Conservation (phyloP, 2,797 vertebrate species). For the Peromyscus nudipes region DNA sequence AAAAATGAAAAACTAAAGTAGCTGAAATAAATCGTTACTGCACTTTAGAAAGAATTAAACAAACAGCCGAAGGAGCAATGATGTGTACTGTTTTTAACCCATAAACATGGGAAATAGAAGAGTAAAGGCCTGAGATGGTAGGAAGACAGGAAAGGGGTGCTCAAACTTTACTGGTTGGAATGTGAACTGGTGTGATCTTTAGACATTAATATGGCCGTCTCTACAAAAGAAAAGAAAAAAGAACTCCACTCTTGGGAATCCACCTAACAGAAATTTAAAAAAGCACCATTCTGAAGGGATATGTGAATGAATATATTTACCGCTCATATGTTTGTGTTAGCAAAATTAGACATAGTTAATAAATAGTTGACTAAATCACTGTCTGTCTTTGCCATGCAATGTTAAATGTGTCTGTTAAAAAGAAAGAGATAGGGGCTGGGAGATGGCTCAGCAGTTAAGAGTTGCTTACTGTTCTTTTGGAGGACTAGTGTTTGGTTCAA, state of each 20-base stretch:
- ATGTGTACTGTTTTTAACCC: too few species aligned
- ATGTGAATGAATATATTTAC: background rate
- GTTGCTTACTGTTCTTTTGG: background rate
- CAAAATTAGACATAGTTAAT: background rate
- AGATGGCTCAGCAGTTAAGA: background rate
- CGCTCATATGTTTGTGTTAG: background rate
- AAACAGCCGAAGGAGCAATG: background rate
- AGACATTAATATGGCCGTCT: background rate
- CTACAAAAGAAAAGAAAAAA: background rate
- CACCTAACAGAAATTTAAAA: background rate
- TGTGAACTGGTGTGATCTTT: background rate
- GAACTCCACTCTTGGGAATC: background rate
- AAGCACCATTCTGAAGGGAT: background rate
- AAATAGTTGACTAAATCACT: background rate
- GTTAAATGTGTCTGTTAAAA: background rate
- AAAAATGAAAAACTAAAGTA: background rate
- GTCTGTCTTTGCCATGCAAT: background rate
- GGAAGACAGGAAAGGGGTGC: background rate
- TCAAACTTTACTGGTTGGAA: background rate
- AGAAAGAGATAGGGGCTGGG: background rate
- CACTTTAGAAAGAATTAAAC: background rate
- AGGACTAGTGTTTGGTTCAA: background rate
- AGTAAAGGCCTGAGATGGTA: background rate
- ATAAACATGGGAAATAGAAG: background rate
- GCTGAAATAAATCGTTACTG: background rate